Evolutionary conservation across 30 jellyfish, hydroid and myxozoan genomes (phyloP).

Genomic region (Calvadosia cruxmelitensis): DNA sequence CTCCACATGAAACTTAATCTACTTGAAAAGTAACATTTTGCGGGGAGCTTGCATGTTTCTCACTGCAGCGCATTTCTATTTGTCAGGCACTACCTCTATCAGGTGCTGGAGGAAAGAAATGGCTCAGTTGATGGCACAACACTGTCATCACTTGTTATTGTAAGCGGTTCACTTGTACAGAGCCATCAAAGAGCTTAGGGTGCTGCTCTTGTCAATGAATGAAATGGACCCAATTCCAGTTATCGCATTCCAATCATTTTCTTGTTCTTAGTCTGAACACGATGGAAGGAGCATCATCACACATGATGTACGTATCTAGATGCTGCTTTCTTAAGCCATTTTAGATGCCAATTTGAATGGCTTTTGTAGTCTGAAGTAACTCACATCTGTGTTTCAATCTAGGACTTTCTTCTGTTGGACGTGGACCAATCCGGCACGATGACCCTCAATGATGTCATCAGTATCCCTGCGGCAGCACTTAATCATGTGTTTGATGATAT

Average conservation of each 20-base stretch:
- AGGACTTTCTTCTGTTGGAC: conserved; percentile 29
- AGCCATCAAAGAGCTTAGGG: too few species aligned
- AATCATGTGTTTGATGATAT: conserved; percentile 22
- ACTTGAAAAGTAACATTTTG: too few species aligned
- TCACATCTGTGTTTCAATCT: background rate
- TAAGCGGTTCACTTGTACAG: background rate
- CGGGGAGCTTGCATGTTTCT: too few species aligned
- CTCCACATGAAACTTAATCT: too few species aligned
- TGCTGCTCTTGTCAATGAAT: too few species aligned
- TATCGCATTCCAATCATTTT: too few species aligned
- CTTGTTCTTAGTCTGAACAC: background rate
- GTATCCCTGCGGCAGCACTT: background rate
- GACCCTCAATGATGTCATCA: conserved; percentile 7
- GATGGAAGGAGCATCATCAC: background rate
- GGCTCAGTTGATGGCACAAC: background rate
- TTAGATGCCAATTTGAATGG: too few species aligned
- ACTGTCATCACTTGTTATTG: background rate
- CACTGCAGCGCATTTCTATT: too few species aligned
- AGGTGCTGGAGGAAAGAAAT: background rate
- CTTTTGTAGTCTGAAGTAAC: too few species aligned
- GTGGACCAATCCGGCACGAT: conserved; percentile 8
- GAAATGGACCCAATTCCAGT: too few species aligned
- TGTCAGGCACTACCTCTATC: background rate
- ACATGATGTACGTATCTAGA: background rate
- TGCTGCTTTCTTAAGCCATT: background rate